Evolutionary conservation across 2,888 invertebrate genomes (phyloP), one percentile per base, ranked within the genome.

Genomic region (Creontiades dilutus): DNA sequence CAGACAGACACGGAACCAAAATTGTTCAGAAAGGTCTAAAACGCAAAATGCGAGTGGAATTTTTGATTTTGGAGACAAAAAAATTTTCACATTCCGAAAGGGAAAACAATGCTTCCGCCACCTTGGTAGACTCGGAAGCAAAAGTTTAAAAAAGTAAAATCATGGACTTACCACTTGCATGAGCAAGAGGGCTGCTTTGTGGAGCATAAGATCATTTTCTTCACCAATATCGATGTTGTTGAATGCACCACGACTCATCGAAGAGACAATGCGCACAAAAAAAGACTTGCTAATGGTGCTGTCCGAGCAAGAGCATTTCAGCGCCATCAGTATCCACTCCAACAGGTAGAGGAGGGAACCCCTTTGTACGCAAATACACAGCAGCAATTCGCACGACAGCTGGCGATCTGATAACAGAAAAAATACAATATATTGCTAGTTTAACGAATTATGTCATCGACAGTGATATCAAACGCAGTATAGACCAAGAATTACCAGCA

Each of bases 281-380:
- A 91, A 90, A 16, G 80, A 88, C 12, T 87, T 90, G 57, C 91
- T 90, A 28, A 92, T 91, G 68, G 68, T 81, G 52, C 91, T 92
- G 52, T 92, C 92, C 57, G 91, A 90, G 0, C 93, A 92, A 11
- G 93, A 93, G 37, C 90, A 90, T 81, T 93, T 93, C 81, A 95
- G 93, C 14, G 95, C 95, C 94, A 95, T 94, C 91, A 95, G 94
- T 81, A 95, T 94, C 95, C 95, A 95, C 92, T 95, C 95, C 80
- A 95, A 93, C 28, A 95, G 92, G 92, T 94, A 94, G 75, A 95
- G 93, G 27, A 95, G 93, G 14, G 95, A 95, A 23, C 95, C 95
- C 91, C 95, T 92, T 93, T 95, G 95, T 48, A 95, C 93, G 16
- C 95, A 94, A 68, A 95, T 92, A 7, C 94, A 94, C 75, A 95